phyloP scores from a whole-genome alignment of 64 coral and sea anemone genomes.

The Trachythela sp. region DNA sequence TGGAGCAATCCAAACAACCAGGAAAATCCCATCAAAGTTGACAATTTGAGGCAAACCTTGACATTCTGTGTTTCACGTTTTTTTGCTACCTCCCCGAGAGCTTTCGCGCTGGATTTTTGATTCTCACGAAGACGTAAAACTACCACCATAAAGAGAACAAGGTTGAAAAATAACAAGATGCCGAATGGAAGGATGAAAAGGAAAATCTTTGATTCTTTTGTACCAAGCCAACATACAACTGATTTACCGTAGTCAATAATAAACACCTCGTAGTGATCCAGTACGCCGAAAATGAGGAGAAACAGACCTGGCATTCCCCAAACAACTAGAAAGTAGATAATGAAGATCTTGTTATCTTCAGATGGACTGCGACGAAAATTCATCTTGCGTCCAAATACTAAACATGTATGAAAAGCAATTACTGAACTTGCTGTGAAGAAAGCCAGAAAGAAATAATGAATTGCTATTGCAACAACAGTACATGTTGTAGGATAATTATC shows the following conservation, averaged over 20 bases:
- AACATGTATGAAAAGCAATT: slow-evolving; percentile 52
- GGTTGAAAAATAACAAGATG: slow-evolving; percentile 57
- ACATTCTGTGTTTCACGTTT: slow-evolving; percentile 5
- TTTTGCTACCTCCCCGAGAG: slow-evolving; percentile 24
- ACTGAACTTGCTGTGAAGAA: slow-evolving; percentile 69
- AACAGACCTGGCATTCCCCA: slow-evolving; percentile 76
- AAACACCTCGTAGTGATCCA: slow-evolving; percentile 59
- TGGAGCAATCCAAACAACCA: slow-evolving; percentile 77
- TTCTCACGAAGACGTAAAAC: slow-evolving; percentile 56
- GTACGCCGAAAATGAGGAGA: slow-evolving; percentile 52
- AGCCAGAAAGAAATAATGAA: slow-evolving; percentile 79
- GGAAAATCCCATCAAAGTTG: slow-evolving; percentile 92
- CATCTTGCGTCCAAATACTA: neutral
- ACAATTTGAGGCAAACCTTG: slow-evolving; percentile 70
- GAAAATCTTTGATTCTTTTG: slow-evolving; percentile 54
- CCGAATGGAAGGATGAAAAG: slow-evolving; percentile 56
- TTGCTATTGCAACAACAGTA: slow-evolving; percentile 45
- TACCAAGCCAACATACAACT: slow-evolving; percentile 64
- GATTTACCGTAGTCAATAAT: slow-evolving; percentile 68
- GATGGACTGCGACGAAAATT: neutral
- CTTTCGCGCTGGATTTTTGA: slow-evolving; percentile 46
- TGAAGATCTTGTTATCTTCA: slow-evolving; percentile 32
- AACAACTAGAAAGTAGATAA: slow-evolving; percentile 45
- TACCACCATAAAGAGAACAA: slow-evolving; percentile 61
- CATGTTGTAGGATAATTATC: slow-evolving; percentile 64